Base-by-base conservation (phyloP, 2,113 vertebrate genomes). In the Prolemur simus region DNA sequence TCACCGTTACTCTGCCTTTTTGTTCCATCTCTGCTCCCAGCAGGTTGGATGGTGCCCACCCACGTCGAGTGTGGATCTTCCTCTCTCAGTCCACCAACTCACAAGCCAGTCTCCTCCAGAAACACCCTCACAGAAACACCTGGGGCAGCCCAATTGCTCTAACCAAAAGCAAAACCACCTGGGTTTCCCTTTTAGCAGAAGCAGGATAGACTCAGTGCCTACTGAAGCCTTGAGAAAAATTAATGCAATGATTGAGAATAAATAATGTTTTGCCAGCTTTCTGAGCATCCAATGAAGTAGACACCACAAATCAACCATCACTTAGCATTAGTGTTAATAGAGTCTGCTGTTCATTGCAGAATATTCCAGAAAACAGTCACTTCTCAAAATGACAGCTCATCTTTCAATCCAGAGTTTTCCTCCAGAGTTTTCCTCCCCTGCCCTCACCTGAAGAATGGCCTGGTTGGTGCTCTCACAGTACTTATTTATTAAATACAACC, bases 301-400 rank as follows among this genome's bases (percentile, higher is more conserved):
- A 68, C 14, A 77, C 18, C n/a, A 15, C 54, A 47, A 66, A 88
- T 34, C 90, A 77, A 64, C 60, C 20, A 42, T 27, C 15, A n/a
- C 2, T 23, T 3, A 15, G 27, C 37, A 32, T 58, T 18, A 58
- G 32, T 5, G 83, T 78, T 45, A 42, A 64, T 20, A 93, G 27
- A 81, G 32, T 63, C 87, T 77, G 77, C 60, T 58, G 21, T 74
- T 86, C 13, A 34, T 18, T 49, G 32, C 12, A 93, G 86, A 85
- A 77, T 78, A 47, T 87, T 92, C 87, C 82, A 32, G 93, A 78
- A 96, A 93, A 60, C 5, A 49, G 32, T 58, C n/a, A 58, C 49
- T 85, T 88, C 63, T 92, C 52, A 92, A 63, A 95, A 71, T 66
- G 76, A 21, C 34, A 90, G 37, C 9, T 76, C 21, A 64, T 87